Evolutionary conservation across 2,113 vertebrate species (phyloP).

Genomic region (Carlito syrichta): DNA sequence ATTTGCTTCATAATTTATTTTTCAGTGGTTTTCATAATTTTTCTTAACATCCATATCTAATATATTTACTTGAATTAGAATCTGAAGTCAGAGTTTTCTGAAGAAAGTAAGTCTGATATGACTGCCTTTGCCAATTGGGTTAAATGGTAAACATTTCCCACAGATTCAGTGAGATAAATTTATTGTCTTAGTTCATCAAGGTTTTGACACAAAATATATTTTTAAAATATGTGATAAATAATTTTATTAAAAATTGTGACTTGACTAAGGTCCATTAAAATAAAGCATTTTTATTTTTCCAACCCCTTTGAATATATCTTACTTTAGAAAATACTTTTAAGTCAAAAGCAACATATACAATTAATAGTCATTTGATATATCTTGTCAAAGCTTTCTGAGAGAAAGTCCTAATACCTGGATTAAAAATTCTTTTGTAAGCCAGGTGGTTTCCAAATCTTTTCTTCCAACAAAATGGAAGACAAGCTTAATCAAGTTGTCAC

Average conservation of each 20-base stretch:
- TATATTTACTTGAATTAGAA: constrained; percentile 8
- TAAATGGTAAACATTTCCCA: neutral
- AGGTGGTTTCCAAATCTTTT: constrained; percentile 49
- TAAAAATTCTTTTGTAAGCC: constrained; percentile 10
- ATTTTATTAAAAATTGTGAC: constrained; percentile 9
- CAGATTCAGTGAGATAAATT: neutral
- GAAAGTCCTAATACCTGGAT: neutral
- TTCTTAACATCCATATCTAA: neutral
- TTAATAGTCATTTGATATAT: constrained; percentile 2
- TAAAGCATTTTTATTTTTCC: neutral
- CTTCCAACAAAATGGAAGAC: constrained; percentile 30
- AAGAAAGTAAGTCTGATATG: neutral
- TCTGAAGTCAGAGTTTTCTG: neutral
- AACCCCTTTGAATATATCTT: neutral
- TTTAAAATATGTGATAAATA: constrained; percentile 29
- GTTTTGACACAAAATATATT: neutral
- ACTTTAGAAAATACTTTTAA: constrained; percentile 5
- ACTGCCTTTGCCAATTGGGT: neutral
- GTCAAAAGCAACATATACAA: neutral
- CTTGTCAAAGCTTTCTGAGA: constrained; percentile 4
- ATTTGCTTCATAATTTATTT: neutral
- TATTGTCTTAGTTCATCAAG: neutral
- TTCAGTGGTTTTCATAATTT: neutral
- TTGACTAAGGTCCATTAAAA: neutral
- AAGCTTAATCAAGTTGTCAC: constrained; percentile 38